Evolutionary conservation across 2,888 invertebrate species (phyloP).

Genomic region (Drosophila mettleri): DNA sequence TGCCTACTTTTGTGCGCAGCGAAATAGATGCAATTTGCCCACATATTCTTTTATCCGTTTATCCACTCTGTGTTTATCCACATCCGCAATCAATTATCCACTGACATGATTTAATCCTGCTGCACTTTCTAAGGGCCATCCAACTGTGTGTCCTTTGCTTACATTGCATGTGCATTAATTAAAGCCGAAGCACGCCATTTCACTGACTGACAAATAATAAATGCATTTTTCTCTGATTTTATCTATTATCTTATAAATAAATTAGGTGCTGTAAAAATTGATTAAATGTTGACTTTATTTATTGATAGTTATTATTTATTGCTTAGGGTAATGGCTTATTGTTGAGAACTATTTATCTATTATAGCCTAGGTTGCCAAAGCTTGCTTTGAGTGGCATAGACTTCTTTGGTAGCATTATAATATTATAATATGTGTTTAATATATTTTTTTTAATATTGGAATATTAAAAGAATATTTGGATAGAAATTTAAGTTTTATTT

Average conservation of each 20-base stretch:
- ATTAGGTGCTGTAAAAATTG: not conserved
- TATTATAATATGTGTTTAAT: no score
- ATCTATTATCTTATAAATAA: not conserved
- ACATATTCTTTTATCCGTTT: not conserved
- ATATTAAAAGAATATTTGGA: no score
- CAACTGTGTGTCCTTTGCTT: slow-evolving; percentile 15
- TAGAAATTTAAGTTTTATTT: no score
- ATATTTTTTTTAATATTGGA: no score
- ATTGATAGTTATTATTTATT: not conserved
- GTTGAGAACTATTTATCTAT: not conserved
- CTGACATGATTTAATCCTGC: slow-evolving; percentile 12
- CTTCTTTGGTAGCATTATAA: no score
- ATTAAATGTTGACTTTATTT: not conserved
- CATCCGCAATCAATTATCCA: not conserved
- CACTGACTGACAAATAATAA: not conserved
- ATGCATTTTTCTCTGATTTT: not conserved
- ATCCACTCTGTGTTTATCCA: slow-evolving; percentile 1
- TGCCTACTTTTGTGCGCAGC: slow-evolving; percentile 35
- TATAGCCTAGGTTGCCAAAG: not conserved
- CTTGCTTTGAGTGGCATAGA: not conserved
- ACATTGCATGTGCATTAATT: slow-evolving; percentile 5
- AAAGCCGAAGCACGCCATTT: not conserved
- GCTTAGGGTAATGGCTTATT: not conserved
- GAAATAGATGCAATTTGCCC: slow-evolving; percentile 13
- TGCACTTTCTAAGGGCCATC: not conserved